Percentiles rank a stretch among this genome's conserved stretches.
These are phyloP conservation scores for Setophaga coronata DNA, from an alignment of 2,113 vertebrate species.

Conservation along the genomic window DNA sequence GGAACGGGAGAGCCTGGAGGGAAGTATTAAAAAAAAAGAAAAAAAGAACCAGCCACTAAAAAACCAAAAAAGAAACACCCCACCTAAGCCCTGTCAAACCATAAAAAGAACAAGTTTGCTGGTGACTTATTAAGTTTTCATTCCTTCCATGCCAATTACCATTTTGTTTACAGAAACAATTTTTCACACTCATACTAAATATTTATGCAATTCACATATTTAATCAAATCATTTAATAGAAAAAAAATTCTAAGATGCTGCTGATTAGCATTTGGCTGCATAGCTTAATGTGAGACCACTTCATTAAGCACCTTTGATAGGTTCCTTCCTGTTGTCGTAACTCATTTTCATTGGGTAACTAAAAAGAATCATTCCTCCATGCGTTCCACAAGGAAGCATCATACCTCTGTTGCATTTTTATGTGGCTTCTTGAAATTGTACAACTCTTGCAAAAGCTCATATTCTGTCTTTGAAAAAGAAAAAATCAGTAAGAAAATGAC, in stretches of 20 bases:
- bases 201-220: neutral
- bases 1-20: neutral
- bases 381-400: neutral
- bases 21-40: rapidly evolving
- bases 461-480: conserved; percentile 83
- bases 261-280: neutral
- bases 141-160: neutral
- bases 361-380: neutral
- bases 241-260: neutral
- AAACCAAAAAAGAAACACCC: neutral
- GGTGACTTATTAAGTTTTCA: neutral
- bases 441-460: conserved; percentile 84
- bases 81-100: neutral
- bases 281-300: neutral
- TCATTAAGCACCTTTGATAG: conserved; percentile 5
- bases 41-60: neutral
- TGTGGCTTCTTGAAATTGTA: conserved; percentile 88
- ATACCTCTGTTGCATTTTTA: conserved; percentile 79
- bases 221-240: neutral
- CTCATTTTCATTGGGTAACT: neutral
- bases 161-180: neutral
- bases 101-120: neutral
- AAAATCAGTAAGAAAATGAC: neutral
- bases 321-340: neutral
- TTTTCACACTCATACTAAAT: neutral